Conservation (phyloP, 2,797 vertebrate species). For the Odontamblyopus lacepedii region DNA sequence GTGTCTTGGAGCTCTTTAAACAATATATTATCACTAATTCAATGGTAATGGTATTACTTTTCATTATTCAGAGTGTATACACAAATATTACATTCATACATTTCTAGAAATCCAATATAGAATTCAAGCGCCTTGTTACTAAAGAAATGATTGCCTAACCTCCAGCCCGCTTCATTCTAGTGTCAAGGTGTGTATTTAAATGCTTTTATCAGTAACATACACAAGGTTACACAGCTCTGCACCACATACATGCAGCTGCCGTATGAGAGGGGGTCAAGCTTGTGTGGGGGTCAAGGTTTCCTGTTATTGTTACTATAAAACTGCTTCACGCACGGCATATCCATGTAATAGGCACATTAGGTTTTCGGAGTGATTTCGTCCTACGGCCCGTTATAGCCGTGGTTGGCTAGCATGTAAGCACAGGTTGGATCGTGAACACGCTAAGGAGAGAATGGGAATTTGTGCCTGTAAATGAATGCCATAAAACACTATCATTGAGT, state of each 20-base stretch:
- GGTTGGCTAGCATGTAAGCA: constrained; percentile 26
- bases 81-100: neutral
- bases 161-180: neutral
- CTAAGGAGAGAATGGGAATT: constrained; percentile 26
- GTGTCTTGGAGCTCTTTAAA: no score
- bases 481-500: constrained; percentile 50
- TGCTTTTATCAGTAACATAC: neutral
- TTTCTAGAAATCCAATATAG: neutral
- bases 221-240: neutral
- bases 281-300: constrained; percentile 32
- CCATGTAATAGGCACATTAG: constrained; percentile 10
- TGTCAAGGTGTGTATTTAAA: neutral
- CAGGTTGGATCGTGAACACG: constrained; percentile 17
- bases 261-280: constrained; percentile 2
- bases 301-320: constrained; percentile 50
- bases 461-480: constrained; percentile 36
- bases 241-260: neutral
- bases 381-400: constrained; percentile 9
- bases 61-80: no score
- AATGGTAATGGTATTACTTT: no score
- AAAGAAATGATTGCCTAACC: neutral
- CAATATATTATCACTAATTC: no score
- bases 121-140: neutral
- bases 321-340: constrained; percentile 16
- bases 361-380: constrained; percentile 13